A percentile compares a stretch with the other conserved stretches of the same genome.
These are phyloP conservation scores for Leptobrachium leishanense DNA, from an alignment of 2,113 vertebrate species.

Conservation along the genomic window DNA sequence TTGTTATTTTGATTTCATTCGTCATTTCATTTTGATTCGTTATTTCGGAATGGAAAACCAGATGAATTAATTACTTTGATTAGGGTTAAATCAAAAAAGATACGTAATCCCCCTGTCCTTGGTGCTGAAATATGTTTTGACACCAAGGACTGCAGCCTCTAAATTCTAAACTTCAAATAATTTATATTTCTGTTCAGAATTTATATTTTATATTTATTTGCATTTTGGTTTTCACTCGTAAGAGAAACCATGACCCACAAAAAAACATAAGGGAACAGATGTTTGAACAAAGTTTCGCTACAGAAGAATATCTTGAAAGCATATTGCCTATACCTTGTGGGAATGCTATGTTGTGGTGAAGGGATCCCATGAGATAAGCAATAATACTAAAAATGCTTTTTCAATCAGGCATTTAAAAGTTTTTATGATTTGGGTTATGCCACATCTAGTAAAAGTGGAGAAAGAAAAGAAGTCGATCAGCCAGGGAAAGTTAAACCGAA, in stretches of 20 bases:
- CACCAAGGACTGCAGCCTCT: no score
- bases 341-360: slow-evolving; percentile 17
- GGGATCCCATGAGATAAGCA: slow-evolving; percentile 35
- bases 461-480: background rate
- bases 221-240: no score
- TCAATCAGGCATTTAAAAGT: slow-evolving; percentile 38
- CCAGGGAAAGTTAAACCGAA: slow-evolving; percentile 1
- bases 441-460: slow-evolving; percentile 21
- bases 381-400: slow-evolving; percentile 33
- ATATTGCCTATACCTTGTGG: slow-evolving; percentile 43
- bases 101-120: no score
- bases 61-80: no score
- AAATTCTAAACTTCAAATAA: no score
- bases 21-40: no score
- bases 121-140: no score
- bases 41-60: no score
- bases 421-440: slow-evolving; percentile 30
- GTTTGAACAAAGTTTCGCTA: slow-evolving; percentile 40
- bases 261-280: slow-evolving; percentile 46
- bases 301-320: slow-evolving; percentile 44
- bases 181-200: no score
- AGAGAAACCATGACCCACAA: background rate
- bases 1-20: no score
- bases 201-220: no score
- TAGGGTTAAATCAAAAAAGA: no score